These are phyloP conservation scores for Poeciliopsis occidentalis DNA, from an alignment of 2,113 vertebrate genomes.

Conservation along the genomic window DNA sequence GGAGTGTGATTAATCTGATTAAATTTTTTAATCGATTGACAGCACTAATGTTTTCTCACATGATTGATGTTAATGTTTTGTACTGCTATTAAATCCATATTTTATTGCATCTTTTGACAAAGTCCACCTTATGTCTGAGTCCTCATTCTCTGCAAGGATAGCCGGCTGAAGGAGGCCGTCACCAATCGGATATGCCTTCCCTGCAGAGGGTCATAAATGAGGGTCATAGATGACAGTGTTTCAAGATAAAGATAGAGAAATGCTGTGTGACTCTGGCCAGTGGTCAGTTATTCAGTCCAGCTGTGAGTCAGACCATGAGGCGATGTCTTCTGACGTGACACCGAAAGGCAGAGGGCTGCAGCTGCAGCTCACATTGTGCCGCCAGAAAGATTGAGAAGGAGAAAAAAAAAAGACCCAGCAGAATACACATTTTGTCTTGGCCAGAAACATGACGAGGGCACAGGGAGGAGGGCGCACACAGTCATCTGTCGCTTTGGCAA, in stretches of 20 bases:
- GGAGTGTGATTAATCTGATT: no score
- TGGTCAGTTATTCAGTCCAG: slow-evolving; percentile 14
- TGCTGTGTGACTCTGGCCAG: background rate
- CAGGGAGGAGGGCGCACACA: slow-evolving; percentile 7
- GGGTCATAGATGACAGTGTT: slow-evolving; percentile 4
- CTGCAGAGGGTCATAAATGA: background rate
- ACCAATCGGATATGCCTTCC: background rate
- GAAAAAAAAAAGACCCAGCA: background rate
- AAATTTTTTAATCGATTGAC: no score
- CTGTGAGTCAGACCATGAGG: slow-evolving; percentile 47
- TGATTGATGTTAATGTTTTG: no score
- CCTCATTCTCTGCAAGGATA: slow-evolving; percentile 41
- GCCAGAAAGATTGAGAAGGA: background rate
- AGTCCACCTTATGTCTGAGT: background rate
- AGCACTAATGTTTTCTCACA: no score
- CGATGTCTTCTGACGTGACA: slow-evolving; percentile 53
- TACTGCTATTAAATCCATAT: no score
- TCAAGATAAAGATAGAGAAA: slow-evolving; percentile 3
- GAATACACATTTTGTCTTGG: slow-evolving; percentile 14
- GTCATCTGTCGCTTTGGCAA: slow-evolving; percentile 61
- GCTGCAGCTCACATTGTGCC: slow-evolving; percentile 29
- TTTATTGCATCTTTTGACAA: no score
- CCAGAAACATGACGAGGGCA: background rate
- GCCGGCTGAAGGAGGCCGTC: slow-evolving; percentile 42
- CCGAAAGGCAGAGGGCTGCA: slow-evolving; percentile 34